Percentiles rank a stretch among this genome's conserved stretches.
phyloP scores from a whole-genome alignment of 2,888 invertebrate genomes.

The Athalia rosae region DNA sequence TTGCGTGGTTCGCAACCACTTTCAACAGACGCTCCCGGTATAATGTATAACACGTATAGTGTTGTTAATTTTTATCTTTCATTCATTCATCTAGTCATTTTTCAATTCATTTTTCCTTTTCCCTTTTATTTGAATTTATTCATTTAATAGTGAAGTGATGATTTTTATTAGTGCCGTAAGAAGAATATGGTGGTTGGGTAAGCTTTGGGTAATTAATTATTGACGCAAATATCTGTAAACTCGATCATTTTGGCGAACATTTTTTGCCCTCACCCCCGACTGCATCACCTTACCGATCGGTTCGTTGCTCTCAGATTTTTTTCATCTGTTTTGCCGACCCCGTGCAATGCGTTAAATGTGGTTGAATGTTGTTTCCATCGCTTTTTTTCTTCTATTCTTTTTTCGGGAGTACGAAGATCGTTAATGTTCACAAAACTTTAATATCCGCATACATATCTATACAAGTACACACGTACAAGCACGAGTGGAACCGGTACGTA shows the following conservation, averaged over 20 bases:
- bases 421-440: conserved; percentile 3
- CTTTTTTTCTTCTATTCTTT: background rate
- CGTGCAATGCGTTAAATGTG: background rate
- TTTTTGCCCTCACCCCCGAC: background rate
- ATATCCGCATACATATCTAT: background rate
- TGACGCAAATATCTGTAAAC: conserved; percentile 36
- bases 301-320: background rate
- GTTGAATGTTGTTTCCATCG: background rate
- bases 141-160: background rate
- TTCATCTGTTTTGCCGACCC: background rate
- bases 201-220: conserved; percentile 34
- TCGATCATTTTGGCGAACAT: conserved; percentile 27
- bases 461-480: too few species aligned
- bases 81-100: background rate
- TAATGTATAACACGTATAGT: background rate
- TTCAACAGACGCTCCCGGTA: too few species aligned
- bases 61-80: conserved; percentile 3
- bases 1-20: too few species aligned
- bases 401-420: background rate
- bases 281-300: background rate
- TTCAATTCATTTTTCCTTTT: background rate
- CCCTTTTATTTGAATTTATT: background rate
- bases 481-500: too few species aligned
- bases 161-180: conserved; percentile 35
- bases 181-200: conserved; percentile 40